phyloP scores from a whole-genome alignment of 2,888 invertebrate genomes.

The Heliconius cydno region DNA sequence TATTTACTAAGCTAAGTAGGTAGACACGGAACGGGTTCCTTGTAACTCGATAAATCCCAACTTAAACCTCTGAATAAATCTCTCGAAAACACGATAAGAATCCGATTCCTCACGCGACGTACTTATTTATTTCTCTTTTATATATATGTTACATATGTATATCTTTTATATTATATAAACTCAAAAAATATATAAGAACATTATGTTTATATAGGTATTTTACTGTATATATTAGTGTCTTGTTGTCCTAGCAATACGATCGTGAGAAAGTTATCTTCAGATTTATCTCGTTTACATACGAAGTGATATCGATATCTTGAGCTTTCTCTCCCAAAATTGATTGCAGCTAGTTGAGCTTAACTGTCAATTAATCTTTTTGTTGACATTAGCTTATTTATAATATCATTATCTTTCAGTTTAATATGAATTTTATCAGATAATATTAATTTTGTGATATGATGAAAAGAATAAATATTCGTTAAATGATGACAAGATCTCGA shows the following conservation, averaged over 20 bases:
- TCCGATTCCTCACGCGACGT: constrained; percentile 81
- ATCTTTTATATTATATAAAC: constrained; percentile 43
- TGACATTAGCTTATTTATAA: constrained; percentile 32
- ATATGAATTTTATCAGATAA: neutral
- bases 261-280: constrained; percentile 17
- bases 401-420: constrained; percentile 55
- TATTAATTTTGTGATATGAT: neutral
- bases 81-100: constrained; percentile 79
- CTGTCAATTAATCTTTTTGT: constrained; percentile 29
- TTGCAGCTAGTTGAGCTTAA: constrained; percentile 36
- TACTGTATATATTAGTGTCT: constrained; percentile 10
- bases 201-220: constrained; percentile 9
- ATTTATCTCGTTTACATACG: constrained; percentile 1
- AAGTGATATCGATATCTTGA: constrained; percentile 24
- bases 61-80: constrained; percentile 79
- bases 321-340: constrained; percentile 45
- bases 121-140: constrained; percentile 70
- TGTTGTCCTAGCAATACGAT: constrained; percentile 20
- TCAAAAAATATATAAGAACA: constrained; percentile 59
- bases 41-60: constrained; percentile 75
- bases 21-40: constrained; percentile 81
- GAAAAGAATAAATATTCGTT: neutral
- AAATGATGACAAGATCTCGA: neutral
- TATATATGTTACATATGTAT: constrained; percentile 38
- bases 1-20: constrained; percentile 81